Evolutionary conservation across 92 coral and sea anemone genomes (phyloP).

Genomic region (Porites evermanni): DNA sequence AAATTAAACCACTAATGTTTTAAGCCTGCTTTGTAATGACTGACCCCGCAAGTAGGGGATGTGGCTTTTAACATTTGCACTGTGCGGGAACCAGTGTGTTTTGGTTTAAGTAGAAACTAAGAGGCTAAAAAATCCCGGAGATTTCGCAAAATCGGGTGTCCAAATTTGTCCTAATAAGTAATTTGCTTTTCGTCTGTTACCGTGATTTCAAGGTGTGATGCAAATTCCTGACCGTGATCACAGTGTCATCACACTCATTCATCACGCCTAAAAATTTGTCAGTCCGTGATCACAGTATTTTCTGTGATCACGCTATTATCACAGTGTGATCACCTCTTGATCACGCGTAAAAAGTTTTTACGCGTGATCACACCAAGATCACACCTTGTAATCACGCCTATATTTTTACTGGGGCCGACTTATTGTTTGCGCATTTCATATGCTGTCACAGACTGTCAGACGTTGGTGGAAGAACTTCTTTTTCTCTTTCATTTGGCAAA

Average conservation of each 20-base stretch:
- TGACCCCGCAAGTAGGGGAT: too few relatives aligned
- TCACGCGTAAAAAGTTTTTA: neutral
- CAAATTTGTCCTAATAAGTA: neutral
- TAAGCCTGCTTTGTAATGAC: too few relatives aligned
- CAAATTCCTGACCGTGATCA: too few relatives aligned
- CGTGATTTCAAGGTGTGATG: too few relatives aligned
- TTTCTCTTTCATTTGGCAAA: conserved; percentile 62
- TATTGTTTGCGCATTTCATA: conserved; percentile 44
- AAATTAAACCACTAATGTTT: neutral
- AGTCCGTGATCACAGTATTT: neutral
- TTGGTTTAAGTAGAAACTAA: neutral
- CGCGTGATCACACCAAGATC: neutral
- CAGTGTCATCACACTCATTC: too few relatives aligned
- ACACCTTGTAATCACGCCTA: neutral
- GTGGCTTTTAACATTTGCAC: neutral
- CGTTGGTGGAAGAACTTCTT: conserved; percentile 58
- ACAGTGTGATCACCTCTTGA: neutral
- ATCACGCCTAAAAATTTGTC: neutral
- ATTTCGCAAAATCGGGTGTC: neutral
- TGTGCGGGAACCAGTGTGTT: neutral
- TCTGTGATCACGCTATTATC: conserved; percentile 1
- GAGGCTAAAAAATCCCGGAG: neutral
- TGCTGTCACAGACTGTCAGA: conserved; percentile 58
- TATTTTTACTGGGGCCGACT: conserved; percentile 4
- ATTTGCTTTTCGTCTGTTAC: neutral